Percentiles rank a stretch among this genome's conserved stretches.
Evolutionary conservation across 2,888 invertebrate genomes (phyloP).

Genomic region (Meghimatium bilineatum): DNA sequence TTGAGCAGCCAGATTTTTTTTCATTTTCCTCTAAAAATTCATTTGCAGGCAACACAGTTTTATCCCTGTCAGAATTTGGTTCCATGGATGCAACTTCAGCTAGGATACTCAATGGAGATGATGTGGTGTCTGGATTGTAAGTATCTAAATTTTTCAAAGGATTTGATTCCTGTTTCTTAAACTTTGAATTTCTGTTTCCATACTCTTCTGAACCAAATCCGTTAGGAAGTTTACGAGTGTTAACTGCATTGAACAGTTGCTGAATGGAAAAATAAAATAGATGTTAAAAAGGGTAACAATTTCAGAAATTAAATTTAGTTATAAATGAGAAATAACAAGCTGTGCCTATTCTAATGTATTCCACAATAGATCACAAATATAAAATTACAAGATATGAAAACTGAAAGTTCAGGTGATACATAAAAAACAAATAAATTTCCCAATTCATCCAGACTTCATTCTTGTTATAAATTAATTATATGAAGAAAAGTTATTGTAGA

Average conservation of each 20-base stretch:
- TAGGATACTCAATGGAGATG: conserved; percentile 80
- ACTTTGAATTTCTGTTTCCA: conserved; percentile 59
- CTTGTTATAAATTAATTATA: too few relatives aligned
- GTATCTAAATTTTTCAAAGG: conserved; percentile 57
- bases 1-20: conserved; percentile 83
- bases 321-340: too few relatives aligned
- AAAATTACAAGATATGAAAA: too few relatives aligned
- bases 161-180: conserved; percentile 53
- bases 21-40: conserved; percentile 53
- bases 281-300: not conserved
- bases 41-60: conserved; percentile 40
- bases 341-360: too few relatives aligned
- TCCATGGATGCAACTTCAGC: conserved; percentile 83
- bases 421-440: too few relatives aligned
- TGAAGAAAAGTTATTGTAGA: too few relatives aligned
- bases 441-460: too few relatives aligned
- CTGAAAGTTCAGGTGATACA: too few relatives aligned
- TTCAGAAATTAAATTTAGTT: not conserved
- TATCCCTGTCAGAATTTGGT: conserved; percentile 58
- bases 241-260: conserved; percentile 69
- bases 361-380: too few relatives aligned
- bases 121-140: conserved; percentile 49
- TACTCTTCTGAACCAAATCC: conserved; percentile 63
- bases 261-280: conserved; percentile 42
- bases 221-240: conserved; percentile 66